Base-by-base conservation (phyloP, 2,888 invertebrate genomes). In the Pseudococcus longispinus region DNA sequence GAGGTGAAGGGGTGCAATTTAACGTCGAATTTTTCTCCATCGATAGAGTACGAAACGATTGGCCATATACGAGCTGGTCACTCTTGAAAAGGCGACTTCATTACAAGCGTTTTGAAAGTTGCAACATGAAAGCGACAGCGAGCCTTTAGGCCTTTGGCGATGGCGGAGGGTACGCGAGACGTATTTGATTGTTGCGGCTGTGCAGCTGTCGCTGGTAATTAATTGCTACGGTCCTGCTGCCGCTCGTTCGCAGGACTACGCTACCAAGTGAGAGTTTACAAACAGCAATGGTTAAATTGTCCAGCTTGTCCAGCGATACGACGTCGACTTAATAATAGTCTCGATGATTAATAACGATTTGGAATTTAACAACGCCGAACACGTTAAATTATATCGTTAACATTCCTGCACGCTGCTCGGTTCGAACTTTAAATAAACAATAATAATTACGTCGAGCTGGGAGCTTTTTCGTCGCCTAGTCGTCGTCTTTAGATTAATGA, bases 261-360 rank as follows among this genome's bases (percentile, higher is more conserved):
- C 44, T 26, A 15, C 32, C n/a, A 37, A 70, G 60, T 13, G 29
- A n/a, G 84, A 65, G 15, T 42, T 37, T 44, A 70, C 74, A 74
- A 74, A 85, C 44, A 23, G 84, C 60, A 84, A 51, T 70, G 51
- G 77, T 46, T 77, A 74, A 77, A 85, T 85, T 77, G 85, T 85
- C 85, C 74, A 29, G 44, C 77, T 42, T 77, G 85, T 85, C 85
- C 85, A 77, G 65, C 42, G 77, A 20, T 85, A 46, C 74, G 85
- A 85, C 85, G 85, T 85, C 85, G 85, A 85, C 85, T 85, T 85
- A 85, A 85, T 85, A 85, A 85, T 85, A 85, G 85, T 85, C 85
- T 65, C 44, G 85, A 85, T 85, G 85, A 85, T 85, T 85, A 85
- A 85, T 85, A 42, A 74, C 46, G 70, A 44, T 44, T 37, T 74